Evolutionary conservation across 2,113 vertebrate genomes (phyloP).

Genomic region (Acrocephalus arundinaceus): DNA sequence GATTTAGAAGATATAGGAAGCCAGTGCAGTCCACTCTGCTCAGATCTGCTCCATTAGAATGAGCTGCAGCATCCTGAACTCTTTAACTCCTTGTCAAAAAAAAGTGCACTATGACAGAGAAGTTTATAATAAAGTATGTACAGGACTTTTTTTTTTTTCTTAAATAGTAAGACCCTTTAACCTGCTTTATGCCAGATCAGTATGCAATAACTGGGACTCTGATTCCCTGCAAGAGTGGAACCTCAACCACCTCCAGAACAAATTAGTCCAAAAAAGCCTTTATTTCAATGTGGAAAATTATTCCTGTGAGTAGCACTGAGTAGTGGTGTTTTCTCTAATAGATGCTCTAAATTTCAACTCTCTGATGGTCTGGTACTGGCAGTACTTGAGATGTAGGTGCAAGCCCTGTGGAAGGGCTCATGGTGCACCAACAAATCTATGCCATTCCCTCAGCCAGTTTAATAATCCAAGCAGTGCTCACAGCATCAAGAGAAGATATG

Average conservation of each 20-base stretch:
- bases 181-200: background rate
- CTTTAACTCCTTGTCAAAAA: background rate
- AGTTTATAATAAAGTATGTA: background rate
- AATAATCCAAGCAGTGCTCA: background rate
- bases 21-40: background rate
- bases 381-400: rapidly evolving
- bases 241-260: background rate
- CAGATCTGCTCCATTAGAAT: background rate
- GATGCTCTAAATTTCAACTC: background rate
- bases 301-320: background rate
- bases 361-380: background rate
- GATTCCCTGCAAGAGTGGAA: background rate
- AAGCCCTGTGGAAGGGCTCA: background rate
- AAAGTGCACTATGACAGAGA: background rate
- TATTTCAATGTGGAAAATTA: background rate
- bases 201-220: background rate
- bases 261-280: background rate
- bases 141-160: background rate
- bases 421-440: background rate
- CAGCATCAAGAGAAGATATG: background rate
- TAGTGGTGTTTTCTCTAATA: background rate
- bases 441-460: background rate
- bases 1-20: background rate
- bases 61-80: background rate
- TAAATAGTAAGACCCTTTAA: background rate